Conservation (phyloP, 2,113 vertebrate genomes). For the Nestor notabilis region DNA sequence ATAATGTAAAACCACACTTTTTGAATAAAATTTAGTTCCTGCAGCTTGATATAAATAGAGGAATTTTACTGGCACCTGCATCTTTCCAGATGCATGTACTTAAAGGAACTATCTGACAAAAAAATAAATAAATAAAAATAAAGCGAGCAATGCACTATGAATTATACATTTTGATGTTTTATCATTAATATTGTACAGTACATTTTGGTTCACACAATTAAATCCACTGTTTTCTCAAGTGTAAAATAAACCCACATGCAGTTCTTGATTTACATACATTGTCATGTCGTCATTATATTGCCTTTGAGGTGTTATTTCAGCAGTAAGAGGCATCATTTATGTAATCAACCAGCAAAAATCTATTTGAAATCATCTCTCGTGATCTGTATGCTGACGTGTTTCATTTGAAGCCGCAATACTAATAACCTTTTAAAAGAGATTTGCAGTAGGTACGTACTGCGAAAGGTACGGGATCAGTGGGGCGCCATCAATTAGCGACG, state of each 20-base stretch:
- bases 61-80: conserved; percentile 86
- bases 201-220: conserved; percentile 89
- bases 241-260: conserved; percentile 99
- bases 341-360: conserved; percentile 30
- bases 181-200: conserved; percentile 94
- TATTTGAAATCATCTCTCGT: background rate
- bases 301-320: conserved; percentile 66
- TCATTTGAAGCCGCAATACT: background rate
- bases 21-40: conserved; percentile 92
- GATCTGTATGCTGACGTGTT: conserved; percentile 37
- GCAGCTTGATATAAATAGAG: conserved; percentile 92
- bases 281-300: conserved; percentile 79
- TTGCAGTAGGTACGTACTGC: background rate
- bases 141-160: conserved; percentile 88
- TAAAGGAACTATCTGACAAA: conserved; percentile 85
- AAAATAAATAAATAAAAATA: conserved; percentile 81
- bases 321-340: conserved; percentile 54
- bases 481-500: background rate
- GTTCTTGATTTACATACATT: conserved; percentile 91
- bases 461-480: background rate
- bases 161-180: conserved; percentile 94
- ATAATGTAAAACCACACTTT: conserved; percentile 94
- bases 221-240: conserved; percentile 94
- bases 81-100: conserved; percentile 89
- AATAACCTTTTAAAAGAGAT: conserved; percentile 21